Conservation (phyloP, 2,797 vertebrate genomes). For the Microtus californicus region DNA sequence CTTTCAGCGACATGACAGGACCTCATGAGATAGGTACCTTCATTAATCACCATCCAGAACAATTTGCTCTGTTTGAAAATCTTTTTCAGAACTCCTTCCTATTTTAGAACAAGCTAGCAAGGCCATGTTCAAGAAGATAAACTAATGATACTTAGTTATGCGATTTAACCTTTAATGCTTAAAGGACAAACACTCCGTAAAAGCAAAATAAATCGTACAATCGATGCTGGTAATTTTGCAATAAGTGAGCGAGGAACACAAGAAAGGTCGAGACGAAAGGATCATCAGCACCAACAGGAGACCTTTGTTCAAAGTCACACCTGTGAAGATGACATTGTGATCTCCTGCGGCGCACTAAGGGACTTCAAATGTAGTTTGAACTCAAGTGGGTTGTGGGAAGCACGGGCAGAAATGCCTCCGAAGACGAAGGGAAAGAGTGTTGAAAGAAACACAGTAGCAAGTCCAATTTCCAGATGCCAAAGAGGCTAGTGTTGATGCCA, state of each 20-base stretch:
- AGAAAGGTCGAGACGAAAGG: not conserved
- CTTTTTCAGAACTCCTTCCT: not conserved
- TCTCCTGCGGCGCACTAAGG: not conserved
- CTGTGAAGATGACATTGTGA: not conserved
- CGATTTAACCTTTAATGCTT: not conserved
- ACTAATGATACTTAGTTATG: not conserved
- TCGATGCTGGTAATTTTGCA: not conserved
- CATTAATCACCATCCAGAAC: conserved; percentile 40
- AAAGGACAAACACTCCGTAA: not conserved
- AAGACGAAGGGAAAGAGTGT: not conserved
- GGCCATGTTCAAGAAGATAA: conserved; percentile 14
- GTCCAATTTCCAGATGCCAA: conserved; percentile 28
- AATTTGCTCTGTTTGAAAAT: not conserved
- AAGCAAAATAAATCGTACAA: not conserved
- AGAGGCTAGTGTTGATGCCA: not conserved
- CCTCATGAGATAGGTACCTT: not conserved
- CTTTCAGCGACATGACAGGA: conserved; percentile 3
- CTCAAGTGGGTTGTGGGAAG: not conserved
- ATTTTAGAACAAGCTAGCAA: not conserved
- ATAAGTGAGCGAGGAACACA: not conserved
- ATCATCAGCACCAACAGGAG: not conserved
- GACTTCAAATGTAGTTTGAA: not conserved
- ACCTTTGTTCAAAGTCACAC: not conserved
- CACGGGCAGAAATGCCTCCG: not conserved
- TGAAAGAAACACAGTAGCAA: not conserved